Evolutionary conservation across 2,113 vertebrate genomes (phyloP).

Genomic region (Laticauda laticaudata): DNA sequence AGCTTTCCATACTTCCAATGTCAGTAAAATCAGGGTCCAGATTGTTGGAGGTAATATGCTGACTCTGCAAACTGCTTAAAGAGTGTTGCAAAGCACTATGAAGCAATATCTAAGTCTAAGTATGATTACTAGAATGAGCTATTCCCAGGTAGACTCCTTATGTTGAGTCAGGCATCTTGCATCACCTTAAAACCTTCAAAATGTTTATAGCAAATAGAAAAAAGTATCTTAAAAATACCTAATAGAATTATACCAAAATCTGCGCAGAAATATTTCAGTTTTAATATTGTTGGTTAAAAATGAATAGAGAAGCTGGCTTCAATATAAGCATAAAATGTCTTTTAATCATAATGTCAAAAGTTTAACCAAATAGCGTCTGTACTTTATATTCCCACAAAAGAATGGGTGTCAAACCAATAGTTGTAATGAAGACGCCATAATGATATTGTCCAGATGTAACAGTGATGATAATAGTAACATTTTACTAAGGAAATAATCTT

Average conservation of each 20-base stretch:
- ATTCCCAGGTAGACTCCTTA: not conserved
- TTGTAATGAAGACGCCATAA: slow-evolving; percentile 20
- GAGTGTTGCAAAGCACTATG: not conserved
- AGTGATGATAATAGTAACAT: slow-evolving; percentile 16
- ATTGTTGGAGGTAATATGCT: not conserved
- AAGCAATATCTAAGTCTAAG: not conserved
- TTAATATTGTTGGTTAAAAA: not conserved
- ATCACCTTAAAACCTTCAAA: not conserved
- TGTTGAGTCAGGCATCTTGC: not conserved
- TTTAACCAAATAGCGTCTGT: slow-evolving; percentile 9
- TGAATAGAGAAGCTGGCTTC: slow-evolving; percentile 6
- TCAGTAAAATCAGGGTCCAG: not conserved
- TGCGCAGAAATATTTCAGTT: slow-evolving; percentile 6
- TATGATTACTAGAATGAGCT: not conserved
- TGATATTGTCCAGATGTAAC: slow-evolving; percentile 30
- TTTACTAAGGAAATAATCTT: slow-evolving; percentile 24
- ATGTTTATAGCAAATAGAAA: not conserved
- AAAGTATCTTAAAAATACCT: not conserved
- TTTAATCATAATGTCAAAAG: slow-evolving; percentile 12
- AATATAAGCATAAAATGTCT: not conserved
- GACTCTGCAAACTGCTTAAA: not conserved
- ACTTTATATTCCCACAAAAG: slow-evolving; percentile 5
- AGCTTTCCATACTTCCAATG: not conserved
- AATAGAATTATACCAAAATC: not conserved
- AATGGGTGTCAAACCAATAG: slow-evolving; percentile 13